Conservation (phyloP, 2,888 invertebrate species). For the Homarus gammarus region DNA sequence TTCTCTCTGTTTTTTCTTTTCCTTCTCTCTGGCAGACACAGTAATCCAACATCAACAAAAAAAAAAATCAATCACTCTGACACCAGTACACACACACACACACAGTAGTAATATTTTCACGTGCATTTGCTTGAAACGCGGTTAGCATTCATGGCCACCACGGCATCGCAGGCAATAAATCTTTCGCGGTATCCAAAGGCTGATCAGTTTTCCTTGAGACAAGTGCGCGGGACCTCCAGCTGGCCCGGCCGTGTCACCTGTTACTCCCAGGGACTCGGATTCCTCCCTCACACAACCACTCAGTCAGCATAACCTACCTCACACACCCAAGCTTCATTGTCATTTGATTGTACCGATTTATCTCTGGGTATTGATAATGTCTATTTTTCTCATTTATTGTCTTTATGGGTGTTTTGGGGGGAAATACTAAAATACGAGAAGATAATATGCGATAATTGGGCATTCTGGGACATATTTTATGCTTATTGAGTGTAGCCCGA, state of each 20-base stretch:
- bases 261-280: conserved; percentile 23
- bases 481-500: conserved; percentile 14
- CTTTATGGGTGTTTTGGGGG: not conserved
- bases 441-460: not conserved
- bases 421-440: too few relatives aligned
- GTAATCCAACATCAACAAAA: too few relatives aligned
- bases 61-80: too few relatives aligned
- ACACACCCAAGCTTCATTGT: too few relatives aligned
- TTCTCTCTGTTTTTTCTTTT: not conserved
- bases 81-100: too few relatives aligned
- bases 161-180: not conserved
- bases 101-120: too few relatives aligned
- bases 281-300: not conserved
- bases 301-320: conserved; percentile 12
- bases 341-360: not conserved
- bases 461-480: not conserved
- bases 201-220: conserved; percentile 31
- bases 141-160: not conserved
- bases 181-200: conserved; percentile 8
- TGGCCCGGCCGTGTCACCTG: conserved; percentile 24
- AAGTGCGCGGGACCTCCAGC: conserved; percentile 20
- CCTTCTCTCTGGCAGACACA: not conserved
- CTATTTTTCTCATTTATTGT: not conserved
- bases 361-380: not conserved
- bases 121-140: not conserved